phyloP scores from a whole-genome alignment of 2,113 vertebrate genomes.

The Stigmatopora argus region DNA sequence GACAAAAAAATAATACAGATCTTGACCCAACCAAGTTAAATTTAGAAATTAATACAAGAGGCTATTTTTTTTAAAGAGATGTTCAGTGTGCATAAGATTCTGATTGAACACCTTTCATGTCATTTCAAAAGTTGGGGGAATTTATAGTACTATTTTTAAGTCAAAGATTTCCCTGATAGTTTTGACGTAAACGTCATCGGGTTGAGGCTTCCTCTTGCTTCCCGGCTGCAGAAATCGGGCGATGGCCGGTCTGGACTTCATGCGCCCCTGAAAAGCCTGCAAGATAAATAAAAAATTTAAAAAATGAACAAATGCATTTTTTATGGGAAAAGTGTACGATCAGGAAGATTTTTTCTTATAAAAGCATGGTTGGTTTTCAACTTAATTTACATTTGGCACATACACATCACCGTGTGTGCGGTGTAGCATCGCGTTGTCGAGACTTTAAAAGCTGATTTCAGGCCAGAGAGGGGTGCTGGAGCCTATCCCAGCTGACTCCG shows the following conservation, averaged over 20 bases:
- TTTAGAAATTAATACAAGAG: background rate
- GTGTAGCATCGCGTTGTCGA: no score
- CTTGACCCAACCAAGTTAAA: background rate
- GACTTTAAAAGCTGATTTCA: no score
- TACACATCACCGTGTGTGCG: no score
- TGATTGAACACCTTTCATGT: background rate
- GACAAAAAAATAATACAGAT: background rate
- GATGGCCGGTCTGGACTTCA: conserved; percentile 72
- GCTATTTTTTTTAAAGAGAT: background rate
- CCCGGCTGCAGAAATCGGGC: conserved; percentile 81
- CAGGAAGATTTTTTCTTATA: background rate
- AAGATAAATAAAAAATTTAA: no score
- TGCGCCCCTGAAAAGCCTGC: conserved; percentile 82
- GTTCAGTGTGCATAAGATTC: background rate
- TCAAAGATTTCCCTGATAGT: conserved; percentile 57
- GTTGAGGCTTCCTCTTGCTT: conserved; percentile 76
- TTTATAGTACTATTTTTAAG: conserved; percentile 20
- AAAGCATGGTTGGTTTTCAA: background rate
- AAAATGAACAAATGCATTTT: background rate
- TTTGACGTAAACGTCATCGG: conserved; percentile 60
- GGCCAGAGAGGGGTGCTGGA: no score
- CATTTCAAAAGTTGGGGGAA: background rate
- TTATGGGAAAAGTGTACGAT: no score
- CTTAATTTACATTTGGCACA: background rate
- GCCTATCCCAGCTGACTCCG: no score